Percentiles rank a stretch among this genome's conserved stretches.
These are phyloP conservation scores for Amphibalanus amphitrite DNA, from an alignment of 1,140 invertebrate species.

Conservation along the genomic window DNA sequence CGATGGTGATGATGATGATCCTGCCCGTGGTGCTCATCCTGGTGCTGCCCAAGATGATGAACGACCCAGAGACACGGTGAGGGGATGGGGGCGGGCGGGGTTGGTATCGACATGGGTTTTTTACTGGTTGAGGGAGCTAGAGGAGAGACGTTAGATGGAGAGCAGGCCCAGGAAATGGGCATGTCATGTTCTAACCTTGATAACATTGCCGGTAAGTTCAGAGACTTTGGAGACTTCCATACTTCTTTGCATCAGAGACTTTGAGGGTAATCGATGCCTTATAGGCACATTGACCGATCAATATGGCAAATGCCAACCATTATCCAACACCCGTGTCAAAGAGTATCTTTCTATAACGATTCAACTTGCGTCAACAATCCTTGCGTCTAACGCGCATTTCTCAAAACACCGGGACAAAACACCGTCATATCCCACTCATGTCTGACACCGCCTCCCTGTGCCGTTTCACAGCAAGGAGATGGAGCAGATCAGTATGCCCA, in stretches of 20 bases:
- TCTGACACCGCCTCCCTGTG: neutral
- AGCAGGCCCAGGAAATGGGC: too few relatives aligned
- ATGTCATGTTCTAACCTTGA: too few relatives aligned
- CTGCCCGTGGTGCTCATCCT: conserved; percentile 77
- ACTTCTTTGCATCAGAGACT: too few relatives aligned
- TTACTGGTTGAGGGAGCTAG: too few relatives aligned
- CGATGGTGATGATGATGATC: conserved; percentile 97
- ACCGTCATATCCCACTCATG: conserved; percentile 5
- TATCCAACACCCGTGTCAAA: neutral
- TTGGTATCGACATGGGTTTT: too few relatives aligned
- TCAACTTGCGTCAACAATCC: conserved; percentile 4
- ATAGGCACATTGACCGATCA: too few relatives aligned
- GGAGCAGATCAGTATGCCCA: conserved; percentile 66
- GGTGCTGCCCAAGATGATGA: conserved; percentile 89
- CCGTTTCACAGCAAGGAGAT: conserved; percentile 43
- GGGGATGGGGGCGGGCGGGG: conserved; percentile 25
- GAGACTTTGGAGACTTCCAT: too few relatives aligned
- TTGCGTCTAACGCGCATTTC: conserved; percentile 1
- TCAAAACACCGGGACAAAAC: conserved; percentile 8
- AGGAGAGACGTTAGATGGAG: too few relatives aligned
- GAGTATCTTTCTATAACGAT: neutral
- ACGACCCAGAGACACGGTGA: conserved; percentile 84
- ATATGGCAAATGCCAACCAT: too few relatives aligned
- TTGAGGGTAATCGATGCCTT: too few relatives aligned
- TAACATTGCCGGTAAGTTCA: too few relatives aligned